Conservation (phyloP, 2,888 invertebrate species). For the Octonoba sinensis region DNA sequence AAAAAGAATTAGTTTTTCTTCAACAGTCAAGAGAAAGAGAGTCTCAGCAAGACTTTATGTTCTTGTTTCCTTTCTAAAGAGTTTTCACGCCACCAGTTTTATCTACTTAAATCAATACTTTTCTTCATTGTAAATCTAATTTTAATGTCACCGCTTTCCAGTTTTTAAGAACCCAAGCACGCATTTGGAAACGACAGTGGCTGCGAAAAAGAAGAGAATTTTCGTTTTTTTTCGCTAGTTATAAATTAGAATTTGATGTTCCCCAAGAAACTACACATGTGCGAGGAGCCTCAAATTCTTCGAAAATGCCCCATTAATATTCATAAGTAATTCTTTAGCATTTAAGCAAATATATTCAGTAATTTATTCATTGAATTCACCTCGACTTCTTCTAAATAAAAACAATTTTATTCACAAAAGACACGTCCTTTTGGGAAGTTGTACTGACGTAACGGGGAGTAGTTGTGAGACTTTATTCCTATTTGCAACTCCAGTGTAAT, state of each 20-base stretch:
- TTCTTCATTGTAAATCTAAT: slow-evolving; percentile 34
- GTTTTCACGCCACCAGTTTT: slow-evolving; percentile 9
- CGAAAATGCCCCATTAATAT: slow-evolving; percentile 35
- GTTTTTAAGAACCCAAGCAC: slow-evolving; percentile 3
- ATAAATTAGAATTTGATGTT: slow-evolving; percentile 37
- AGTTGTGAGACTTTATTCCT: no score
- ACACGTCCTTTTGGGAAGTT: no score
- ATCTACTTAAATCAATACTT: slow-evolving; percentile 42
- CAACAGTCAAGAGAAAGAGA: neutral
- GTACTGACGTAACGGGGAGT: no score
- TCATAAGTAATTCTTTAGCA: slow-evolving; percentile 37
- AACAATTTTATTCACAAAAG: no score
- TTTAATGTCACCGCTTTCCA: slow-evolving; percentile 28
- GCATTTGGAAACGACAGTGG: slow-evolving; percentile 6
- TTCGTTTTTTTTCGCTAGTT: slow-evolving; percentile 3
- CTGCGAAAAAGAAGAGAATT: neutral
- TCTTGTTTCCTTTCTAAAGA: neutral
- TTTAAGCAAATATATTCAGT: slow-evolving; percentile 34
- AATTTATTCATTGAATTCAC: slow-evolving; percentile 47
- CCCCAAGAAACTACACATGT: slow-evolving; percentile 32
- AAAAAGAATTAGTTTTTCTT: slow-evolving; percentile 16
- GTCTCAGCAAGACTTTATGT: neutral
- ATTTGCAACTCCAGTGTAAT: slow-evolving; percentile 7
- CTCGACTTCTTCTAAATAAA: neutral
- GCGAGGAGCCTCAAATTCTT: slow-evolving; percentile 21